Percentiles rank a stretch among this genome's conserved stretches.
Conservation (phyloP, 1,140 invertebrate species). For the Pentalonia nigronervosa region DNA sequence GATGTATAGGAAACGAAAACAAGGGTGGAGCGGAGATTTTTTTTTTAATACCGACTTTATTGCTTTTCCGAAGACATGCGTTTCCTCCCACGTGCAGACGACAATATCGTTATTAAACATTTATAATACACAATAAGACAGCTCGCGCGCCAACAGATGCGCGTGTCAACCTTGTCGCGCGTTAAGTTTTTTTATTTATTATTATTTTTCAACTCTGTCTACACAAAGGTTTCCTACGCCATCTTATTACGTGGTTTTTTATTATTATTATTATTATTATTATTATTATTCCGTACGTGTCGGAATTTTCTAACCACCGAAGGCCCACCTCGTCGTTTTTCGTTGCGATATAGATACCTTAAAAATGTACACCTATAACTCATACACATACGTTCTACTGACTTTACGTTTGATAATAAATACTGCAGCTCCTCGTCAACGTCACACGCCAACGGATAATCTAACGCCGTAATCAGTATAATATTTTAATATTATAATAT, state of each 20-base stretch:
- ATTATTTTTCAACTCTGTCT: not conserved
- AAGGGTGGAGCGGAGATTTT: not conserved
- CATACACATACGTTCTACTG: not conserved
- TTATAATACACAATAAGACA: not conserved
- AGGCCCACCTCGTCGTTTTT: not conserved
- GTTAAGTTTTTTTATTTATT: not conserved
- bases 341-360: not conserved
- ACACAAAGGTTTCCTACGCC: not conserved
- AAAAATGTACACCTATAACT: not conserved
- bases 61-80: not conserved
- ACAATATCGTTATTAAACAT: not conserved
- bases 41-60: not conserved
- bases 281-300: conserved; percentile 2
- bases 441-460: not conserved
- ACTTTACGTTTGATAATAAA: not conserved
- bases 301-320: conserved; percentile 4
- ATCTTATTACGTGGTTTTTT: not conserved
- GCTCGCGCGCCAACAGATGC: not conserved
- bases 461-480: not conserved
- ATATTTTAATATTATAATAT: not conserved
- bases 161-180: not conserved
- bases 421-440: not conserved
- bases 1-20: not conserved
- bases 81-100: conserved; percentile 6
- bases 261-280: not conserved